A percentile compares a stretch with the other conserved stretches of the same genome.
Evolutionary conservation across 2,888 invertebrate species (phyloP).

Genomic region (Panopea generosa): DNA sequence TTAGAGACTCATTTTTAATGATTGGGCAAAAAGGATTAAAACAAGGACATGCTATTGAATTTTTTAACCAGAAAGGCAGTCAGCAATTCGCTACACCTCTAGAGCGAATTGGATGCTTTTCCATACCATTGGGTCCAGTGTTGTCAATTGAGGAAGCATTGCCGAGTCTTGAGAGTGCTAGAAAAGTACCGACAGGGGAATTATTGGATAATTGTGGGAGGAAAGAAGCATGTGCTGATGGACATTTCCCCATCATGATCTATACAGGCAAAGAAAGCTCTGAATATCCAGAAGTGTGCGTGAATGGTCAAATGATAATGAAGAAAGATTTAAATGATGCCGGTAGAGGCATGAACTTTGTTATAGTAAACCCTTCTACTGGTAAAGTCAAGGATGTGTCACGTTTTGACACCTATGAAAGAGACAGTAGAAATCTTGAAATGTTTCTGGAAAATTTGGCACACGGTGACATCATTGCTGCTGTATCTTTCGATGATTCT

Average conservation of each 20-base stretch:
- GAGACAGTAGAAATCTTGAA: constrained; percentile 85
- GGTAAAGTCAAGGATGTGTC: constrained; percentile 85
- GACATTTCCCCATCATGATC: constrained; percentile 85
- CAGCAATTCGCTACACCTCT: constrained; percentile 69
- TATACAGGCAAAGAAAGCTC: constrained; percentile 86
- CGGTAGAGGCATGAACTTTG: constrained; percentile 87
- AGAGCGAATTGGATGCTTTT: constrained; percentile 83
- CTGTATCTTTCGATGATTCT: constrained; percentile 87
- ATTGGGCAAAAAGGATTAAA: constrained; percentile 84
- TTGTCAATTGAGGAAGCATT: constrained; percentile 62
- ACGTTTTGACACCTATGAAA: constrained; percentile 87
- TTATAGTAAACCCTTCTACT: constrained; percentile 85
- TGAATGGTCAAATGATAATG: constrained; percentile 86
- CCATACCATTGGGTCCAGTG: constrained; percentile 77
- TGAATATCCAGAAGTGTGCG: constrained; percentile 86
- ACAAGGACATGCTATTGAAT: constrained; percentile 83
- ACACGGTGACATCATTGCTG: constrained; percentile 86
- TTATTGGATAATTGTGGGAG: constrained; percentile 86
- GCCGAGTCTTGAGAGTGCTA: constrained; percentile 56
- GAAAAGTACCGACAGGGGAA: constrained; percentile 71
- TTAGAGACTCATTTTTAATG: constrained; percentile 82
- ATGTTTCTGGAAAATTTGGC: constrained; percentile 84
- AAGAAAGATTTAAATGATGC: constrained; percentile 85
- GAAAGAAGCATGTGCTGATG: constrained; percentile 81
- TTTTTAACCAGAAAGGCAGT: constrained; percentile 46